phyloP scores from a whole-genome alignment of 2,113 vertebrate genomes.

The Neotoma lepida region DNA sequence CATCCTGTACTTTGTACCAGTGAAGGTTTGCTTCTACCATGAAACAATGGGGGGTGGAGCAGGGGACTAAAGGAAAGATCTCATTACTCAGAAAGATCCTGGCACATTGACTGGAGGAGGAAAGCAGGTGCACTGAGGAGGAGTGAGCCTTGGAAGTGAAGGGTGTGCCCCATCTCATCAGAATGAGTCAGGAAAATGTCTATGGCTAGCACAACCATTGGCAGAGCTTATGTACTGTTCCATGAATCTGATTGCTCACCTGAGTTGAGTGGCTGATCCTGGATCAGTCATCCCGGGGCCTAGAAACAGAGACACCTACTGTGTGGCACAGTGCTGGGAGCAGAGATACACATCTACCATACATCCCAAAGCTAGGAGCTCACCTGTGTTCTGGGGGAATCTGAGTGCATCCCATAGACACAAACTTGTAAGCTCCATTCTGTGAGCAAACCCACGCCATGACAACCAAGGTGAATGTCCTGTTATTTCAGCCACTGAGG shows the following conservation, averaged over 20 bases:
- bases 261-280: not conserved
- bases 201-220: not conserved
- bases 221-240: not conserved
- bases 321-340: not conserved
- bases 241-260: not conserved
- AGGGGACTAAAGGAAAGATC: not conserved
- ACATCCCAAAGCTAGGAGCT: not conserved
- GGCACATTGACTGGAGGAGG: not conserved
- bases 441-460: not conserved
- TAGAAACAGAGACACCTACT: not conserved
- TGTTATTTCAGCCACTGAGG: not conserved
- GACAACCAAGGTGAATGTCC: not conserved
- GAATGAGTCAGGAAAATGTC: not conserved
- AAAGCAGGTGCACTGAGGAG: not conserved
- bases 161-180: too few species aligned
- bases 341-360: too few species aligned
- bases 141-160: not conserved
- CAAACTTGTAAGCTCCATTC: not conserved
- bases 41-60: not conserved
- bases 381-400: not conserved
- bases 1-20: not conserved
- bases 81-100: not conserved
- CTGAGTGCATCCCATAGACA: not conserved
- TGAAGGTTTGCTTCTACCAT: conserved; percentile 31
- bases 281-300: not conserved